A percentile compares a stretch with the other conserved stretches of the same genome.
Evolutionary conservation across 2,113 vertebrate species (phyloP).

Genomic region (Polypterus senegalus): DNA sequence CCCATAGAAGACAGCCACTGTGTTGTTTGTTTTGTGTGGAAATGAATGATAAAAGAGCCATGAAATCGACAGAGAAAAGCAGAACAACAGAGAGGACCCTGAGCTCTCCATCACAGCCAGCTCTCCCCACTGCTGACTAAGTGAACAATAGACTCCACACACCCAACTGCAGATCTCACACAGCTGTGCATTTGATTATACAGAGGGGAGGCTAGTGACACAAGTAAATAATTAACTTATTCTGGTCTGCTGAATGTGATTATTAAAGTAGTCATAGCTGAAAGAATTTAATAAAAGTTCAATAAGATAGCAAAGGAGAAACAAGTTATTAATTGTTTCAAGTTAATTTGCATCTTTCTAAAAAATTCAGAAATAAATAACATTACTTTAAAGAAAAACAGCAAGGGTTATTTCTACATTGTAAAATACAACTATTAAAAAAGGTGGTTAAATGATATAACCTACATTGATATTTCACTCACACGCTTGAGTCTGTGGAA

Average conservation of each 20-base stretch:
- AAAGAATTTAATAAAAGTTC: slow-evolving; percentile 70
- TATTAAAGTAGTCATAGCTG: slow-evolving; percentile 78
- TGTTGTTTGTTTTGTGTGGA: slow-evolving; percentile 99
- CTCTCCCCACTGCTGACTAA: slow-evolving; percentile 80
- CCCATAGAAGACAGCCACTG: slow-evolving; percentile 84
- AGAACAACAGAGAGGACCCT: slow-evolving; percentile 87
- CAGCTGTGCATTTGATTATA: slow-evolving; percentile 86
- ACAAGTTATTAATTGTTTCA: slow-evolving; percentile 2
- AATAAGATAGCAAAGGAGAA: slow-evolving; percentile 41
- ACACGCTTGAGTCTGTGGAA: no score
- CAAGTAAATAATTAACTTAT: slow-evolving; percentile 99
- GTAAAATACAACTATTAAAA: no score
- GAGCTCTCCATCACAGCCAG: slow-evolving; percentile 86
- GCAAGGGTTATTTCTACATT: no score
- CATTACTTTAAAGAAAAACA: no score
- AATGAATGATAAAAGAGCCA: slow-evolving; percentile 99
- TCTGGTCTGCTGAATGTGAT: slow-evolving; percentile 87
- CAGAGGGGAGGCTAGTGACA: slow-evolving; percentile 67
- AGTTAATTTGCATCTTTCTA: no score
- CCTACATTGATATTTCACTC: no score
- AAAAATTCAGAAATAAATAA: no score
- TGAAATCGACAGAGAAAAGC: slow-evolving; percentile 99
- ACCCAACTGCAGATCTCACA: slow-evolving; percentile 75
- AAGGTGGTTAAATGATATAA: no score
- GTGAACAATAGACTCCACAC: slow-evolving; percentile 74